Evolutionary conservation across 2,888 invertebrate genomes (phyloP), one percentile per base, ranked within the genome.

Genomic region (Drosophila fungiperda): DNA sequence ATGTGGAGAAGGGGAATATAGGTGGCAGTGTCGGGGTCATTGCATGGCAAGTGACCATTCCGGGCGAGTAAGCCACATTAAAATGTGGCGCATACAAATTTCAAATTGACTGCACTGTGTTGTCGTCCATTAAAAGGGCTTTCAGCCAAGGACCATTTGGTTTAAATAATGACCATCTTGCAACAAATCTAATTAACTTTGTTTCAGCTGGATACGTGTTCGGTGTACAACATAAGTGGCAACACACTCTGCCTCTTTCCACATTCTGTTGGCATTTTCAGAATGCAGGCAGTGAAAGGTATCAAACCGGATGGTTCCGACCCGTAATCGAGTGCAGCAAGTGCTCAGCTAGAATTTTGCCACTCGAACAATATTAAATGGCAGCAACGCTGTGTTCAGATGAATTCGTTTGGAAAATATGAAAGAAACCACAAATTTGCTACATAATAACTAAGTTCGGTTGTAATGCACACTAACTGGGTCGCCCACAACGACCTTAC

Each of bases 121-220:
- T 45, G 36, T 7, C 36, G 60, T 54, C 80, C 76, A 76, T 73
- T 76, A 79, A 79, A 72, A 62, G 61, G 58, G 67, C 68, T 69
- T 72, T 54, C 52, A 58, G 48, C 50, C 54, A 60, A 67, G 52
- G 23, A 68, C 59, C 76, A 70, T 73, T 79, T 79, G 67, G 80
- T 48, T 68, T 49, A 76, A 70, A 83, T 85, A 88, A 86, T 88
- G 88, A 76, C 75, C 86, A 82, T 83, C 87, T 87, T 84, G 85
- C 80, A 74, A 57, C 87, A 89, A 89, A 89, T 89, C 89, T 87
- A 89, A 87, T 87, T 87, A 89, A 87, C 89, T 89, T 81, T 85
- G 80, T 88, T 85, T 86, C 70, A 83, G 80, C 74, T 71, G 49
- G 83, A 75, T 85, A 85, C 85, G 85, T 85, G 85, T 75, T 68